Conservation (phyloP, 2,797 vertebrate genomes). For the Coregonus suidteri region DNA sequence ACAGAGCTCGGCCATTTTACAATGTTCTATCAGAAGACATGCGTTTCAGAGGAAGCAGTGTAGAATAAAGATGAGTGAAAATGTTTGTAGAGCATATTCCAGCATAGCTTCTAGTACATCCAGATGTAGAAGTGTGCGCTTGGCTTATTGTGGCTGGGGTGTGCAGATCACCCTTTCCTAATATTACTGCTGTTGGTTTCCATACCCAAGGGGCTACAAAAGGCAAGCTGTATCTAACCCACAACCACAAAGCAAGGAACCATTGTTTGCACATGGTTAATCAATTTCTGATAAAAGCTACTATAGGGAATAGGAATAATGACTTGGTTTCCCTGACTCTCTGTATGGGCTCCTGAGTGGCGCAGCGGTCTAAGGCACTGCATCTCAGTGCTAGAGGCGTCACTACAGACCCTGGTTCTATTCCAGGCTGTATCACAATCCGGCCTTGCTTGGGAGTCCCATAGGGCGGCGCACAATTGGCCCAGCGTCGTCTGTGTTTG, state of each 20-base stretch:
- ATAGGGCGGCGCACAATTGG: no score
- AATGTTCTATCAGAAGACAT: neutral
- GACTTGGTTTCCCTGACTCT: neutral
- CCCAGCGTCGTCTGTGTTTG: no score
- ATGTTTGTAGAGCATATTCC: neutral
- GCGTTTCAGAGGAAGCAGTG: neutral
- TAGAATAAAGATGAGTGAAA: neutral
- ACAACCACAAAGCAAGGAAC: neutral
- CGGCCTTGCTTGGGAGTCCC: no score
- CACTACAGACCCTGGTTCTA: no score
- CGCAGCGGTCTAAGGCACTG: no score
- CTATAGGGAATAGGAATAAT: neutral
- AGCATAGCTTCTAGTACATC: neutral
- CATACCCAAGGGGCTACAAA: constrained; percentile 56
- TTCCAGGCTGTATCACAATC: no score
- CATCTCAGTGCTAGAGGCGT: no score
- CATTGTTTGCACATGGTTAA: neutral
- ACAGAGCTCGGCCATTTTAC: constrained; percentile 2
- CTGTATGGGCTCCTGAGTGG: no score
- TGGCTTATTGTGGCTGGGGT: constrained; percentile 72
- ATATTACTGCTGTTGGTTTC: constrained; percentile 37
- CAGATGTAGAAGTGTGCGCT: constrained; percentile 39
- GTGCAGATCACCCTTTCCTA: constrained; percentile 81
- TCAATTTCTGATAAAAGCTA: neutral
- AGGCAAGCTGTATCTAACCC: constrained; percentile 46